Base-by-base conservation (phyloP, 2,113 vertebrate species). In the Daboia siamensis region DNA sequence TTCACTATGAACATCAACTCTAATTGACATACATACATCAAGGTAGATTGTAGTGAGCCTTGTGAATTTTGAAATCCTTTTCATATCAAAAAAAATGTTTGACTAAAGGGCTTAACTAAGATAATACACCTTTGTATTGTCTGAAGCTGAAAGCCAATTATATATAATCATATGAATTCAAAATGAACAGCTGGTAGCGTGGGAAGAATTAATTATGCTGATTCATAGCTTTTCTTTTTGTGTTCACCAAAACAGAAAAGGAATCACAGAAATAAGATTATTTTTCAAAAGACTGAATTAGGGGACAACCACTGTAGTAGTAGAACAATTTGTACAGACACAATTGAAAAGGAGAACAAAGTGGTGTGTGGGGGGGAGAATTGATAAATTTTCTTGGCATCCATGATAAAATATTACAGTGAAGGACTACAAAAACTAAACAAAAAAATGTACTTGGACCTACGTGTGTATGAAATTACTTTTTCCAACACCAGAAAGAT, bases 81-180 rank as follows among this genome's bases (percentile, higher is more conserved):
- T 56, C 86, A 56, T 48, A n/a, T 88, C 91, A 92, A 74, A 88
- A 33, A 33, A 80, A 88, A 39, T 15, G 23, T 92, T 92, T 88
- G 61, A 74, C 51, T 88, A 55, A 88, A 87, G 54, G 12, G 29
- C 39, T 87, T 87, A 48, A 87, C 33, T 91, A 52, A 92, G 87
- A 88, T 90, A 90, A 48, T 48, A 86, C n/a, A 59, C 3, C 80
- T 86, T 92, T 69, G 84, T 56, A 88, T 88, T 92, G 61, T 92
- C 51, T 74, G 91, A 92, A 92, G 59, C 48, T 54, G 86, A 55
- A 33, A 92, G 24, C 48, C 91, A 56, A 80, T 88, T 88, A 88
- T 88, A 80, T 56, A 64, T 23, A 74, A 52, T 74, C 33, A 12
- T 87, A 24, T 48, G 23, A 64, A 44, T 92, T 92, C 52, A 11